Conservation (phyloP, 2,888 invertebrate species). For the Polylopha cassiicola region DNA sequence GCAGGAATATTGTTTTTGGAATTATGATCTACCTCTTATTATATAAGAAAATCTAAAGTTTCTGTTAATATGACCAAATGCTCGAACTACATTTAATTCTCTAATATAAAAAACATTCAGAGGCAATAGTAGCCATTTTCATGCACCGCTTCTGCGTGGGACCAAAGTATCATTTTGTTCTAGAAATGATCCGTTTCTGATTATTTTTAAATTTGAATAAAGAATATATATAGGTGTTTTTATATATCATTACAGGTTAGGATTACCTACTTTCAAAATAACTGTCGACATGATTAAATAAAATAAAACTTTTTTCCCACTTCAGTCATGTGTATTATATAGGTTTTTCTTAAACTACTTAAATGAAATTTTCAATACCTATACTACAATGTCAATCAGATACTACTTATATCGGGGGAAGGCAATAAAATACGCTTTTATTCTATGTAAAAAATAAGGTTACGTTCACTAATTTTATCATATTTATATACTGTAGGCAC, state of each 20-base stretch:
- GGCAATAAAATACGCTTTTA: slow-evolving; percentile 84
- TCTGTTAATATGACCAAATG: slow-evolving; percentile 44
- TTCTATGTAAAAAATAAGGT: slow-evolving; percentile 59
- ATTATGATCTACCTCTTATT: slow-evolving; percentile 75
- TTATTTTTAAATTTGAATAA: too few species aligned
- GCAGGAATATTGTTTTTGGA: slow-evolving; percentile 61
- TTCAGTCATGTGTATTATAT: too few species aligned
- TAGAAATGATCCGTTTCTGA: slow-evolving; percentile 21
- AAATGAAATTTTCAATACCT: too few species aligned
- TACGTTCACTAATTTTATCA: slow-evolving; percentile 34
- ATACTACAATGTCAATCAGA: slow-evolving; percentile 32
- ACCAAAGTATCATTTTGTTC: slow-evolving; percentile 48
- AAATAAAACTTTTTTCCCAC: too few species aligned
- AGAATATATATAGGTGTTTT: too few species aligned
- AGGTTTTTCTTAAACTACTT: too few species aligned
- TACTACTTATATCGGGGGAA: slow-evolving; percentile 77
- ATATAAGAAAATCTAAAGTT: slow-evolving; percentile 53
- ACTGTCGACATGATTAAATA: too few species aligned
- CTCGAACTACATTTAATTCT: slow-evolving; percentile 31
- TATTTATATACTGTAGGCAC: slow-evolving; percentile 25
- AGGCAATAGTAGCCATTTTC: slow-evolving; percentile 19
- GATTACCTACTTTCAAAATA: too few species aligned
- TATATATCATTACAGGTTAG: too few species aligned
- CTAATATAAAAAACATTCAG: neutral
- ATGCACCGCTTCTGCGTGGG: slow-evolving; percentile 39